Conservation (phyloP, 2,113 vertebrate genomes). For the Porphyrio hochstetteri region DNA sequence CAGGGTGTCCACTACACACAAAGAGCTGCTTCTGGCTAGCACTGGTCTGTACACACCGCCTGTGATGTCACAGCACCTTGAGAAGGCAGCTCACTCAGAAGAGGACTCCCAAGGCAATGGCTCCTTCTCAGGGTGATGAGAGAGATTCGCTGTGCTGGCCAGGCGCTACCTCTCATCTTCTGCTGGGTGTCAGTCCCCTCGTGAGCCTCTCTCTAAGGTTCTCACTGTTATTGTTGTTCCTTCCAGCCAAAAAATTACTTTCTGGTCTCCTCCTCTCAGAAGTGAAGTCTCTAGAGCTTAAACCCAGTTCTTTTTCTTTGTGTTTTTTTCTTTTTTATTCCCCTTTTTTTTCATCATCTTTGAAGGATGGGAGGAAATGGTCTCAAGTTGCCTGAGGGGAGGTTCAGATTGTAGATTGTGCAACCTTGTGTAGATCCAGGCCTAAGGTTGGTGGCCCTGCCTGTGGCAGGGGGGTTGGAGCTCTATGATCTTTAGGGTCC, state of each 20-base stretch:
- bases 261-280: background rate
- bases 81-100: background rate
- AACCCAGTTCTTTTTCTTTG: slow-evolving; percentile 12
- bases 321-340: background rate
- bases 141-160: background rate
- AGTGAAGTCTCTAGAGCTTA: slow-evolving; percentile 19
- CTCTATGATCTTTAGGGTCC: too few relatives aligned
- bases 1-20: background rate
- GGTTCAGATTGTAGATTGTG: too few relatives aligned
- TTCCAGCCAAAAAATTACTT: background rate
- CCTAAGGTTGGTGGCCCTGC: too few relatives aligned
- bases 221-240: background rate
- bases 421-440: too few relatives aligned
- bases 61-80: background rate
- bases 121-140: background rate
- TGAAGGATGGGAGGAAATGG: too few relatives aligned
- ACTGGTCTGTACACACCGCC: background rate
- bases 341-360: slow-evolving; percentile 8
- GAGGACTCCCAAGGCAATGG: background rate
- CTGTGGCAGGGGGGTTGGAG: too few relatives aligned
- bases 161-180: background rate
- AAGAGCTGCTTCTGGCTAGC: background rate
- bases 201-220: background rate
- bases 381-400: too few relatives aligned
- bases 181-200: background rate